Conservation (phyloP, 2,113 vertebrate genomes). For the Galeopterus variegatus region DNA sequence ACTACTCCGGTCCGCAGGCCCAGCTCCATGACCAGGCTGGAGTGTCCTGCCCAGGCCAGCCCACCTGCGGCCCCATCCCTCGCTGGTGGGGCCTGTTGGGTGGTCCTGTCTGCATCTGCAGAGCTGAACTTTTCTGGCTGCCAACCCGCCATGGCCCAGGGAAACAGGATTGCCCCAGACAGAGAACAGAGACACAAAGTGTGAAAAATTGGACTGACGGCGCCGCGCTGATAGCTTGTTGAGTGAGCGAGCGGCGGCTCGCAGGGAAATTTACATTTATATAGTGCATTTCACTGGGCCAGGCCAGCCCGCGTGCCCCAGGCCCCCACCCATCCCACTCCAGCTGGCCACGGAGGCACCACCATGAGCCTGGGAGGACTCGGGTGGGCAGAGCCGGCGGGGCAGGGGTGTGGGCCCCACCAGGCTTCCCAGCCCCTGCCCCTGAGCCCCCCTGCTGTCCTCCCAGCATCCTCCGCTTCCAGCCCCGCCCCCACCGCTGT, state of each 20-base stretch:
- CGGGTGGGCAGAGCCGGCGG: background rate
- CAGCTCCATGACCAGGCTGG: background rate
- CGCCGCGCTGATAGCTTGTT: slow-evolving; percentile 81
- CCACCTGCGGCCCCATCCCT: fast-evolving
- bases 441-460: background rate
- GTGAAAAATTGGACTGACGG: slow-evolving; percentile 89
- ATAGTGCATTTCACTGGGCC: slow-evolving; percentile 80
- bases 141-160: background rate
- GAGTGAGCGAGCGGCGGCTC: slow-evolving; percentile 69
- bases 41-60: background rate
- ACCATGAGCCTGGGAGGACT: background rate
- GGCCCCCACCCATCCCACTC: no score
- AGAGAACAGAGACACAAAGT: slow-evolving; percentile 82
- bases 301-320: background rate
- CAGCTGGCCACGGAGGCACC: no score
- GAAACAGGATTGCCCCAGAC: slow-evolving; percentile 72
- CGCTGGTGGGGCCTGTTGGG: fast-evolving
- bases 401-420: background rate
- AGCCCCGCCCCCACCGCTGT: background rate
- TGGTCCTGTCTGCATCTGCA: background rate
- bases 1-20: fast-evolving
- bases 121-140: background rate
- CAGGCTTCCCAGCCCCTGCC: no score
- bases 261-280: slow-evolving; percentile 90
- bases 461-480: background rate